A percentile compares a stretch with the other conserved stretches of the same genome.
phyloP scores from a whole-genome alignment of 2,888 invertebrate genomes.

The Dendrolimus pini region DNA sequence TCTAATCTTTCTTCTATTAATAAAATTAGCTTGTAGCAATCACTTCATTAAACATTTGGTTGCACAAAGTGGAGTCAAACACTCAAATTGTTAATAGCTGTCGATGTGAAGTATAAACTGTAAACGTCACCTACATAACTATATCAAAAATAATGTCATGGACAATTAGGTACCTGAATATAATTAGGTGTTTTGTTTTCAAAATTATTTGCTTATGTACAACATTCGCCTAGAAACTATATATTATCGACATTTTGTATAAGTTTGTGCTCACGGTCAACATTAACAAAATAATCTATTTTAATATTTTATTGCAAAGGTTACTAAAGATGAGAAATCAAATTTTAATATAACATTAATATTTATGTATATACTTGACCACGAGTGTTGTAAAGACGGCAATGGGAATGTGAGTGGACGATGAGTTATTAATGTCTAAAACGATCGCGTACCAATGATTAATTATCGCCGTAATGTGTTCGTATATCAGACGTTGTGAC shows the following conservation, averaged over 20 bases:
- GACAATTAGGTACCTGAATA: constrained; percentile 4
- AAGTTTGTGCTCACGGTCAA: not conserved
- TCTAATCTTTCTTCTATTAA: too few relatives aligned
- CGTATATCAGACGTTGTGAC: constrained; percentile 22
- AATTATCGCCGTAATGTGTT: constrained; percentile 8
- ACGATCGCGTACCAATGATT: too few relatives aligned
- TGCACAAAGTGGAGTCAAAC: not conserved
- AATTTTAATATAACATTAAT: too few relatives aligned
- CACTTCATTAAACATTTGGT: not conserved
- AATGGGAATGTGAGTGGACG: too few relatives aligned
- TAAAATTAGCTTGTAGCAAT: too few relatives aligned
- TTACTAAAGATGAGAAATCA: too few relatives aligned
- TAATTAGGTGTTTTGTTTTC: not conserved
- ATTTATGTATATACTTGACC: too few relatives aligned
- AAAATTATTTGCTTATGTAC: not conserved
- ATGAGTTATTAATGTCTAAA: too few relatives aligned
- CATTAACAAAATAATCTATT: not conserved
- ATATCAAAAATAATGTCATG: constrained; percentile 3
- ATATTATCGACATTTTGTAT: not conserved
- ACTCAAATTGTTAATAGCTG: not conserved
- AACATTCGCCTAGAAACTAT: not conserved
- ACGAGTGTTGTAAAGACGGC: too few relatives aligned
- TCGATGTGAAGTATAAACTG: not conserved
- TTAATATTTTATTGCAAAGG: not conserved
- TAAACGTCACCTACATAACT: not conserved